phyloP scores from a whole-genome alignment of 2,888 invertebrate species.

The Oxytorus armatus region DNA sequence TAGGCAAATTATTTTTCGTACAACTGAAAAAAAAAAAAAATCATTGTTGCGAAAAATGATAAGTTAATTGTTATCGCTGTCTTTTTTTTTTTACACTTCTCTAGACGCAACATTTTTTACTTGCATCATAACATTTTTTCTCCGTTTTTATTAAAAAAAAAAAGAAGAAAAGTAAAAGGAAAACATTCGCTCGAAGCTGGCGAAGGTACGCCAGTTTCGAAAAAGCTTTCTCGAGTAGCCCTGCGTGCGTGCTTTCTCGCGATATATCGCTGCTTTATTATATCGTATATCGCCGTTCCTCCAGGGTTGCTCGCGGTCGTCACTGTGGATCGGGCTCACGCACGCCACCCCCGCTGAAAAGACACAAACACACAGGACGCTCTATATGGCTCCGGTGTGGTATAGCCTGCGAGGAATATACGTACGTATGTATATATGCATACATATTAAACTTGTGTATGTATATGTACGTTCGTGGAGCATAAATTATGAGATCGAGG shows the following conservation, averaged over 20 bases:
- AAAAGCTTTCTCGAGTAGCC: conserved; percentile 42
- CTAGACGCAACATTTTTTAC: too few species aligned
- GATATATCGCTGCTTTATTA: conserved; percentile 57
- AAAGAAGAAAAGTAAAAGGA: too few species aligned
- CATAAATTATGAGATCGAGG: conserved; percentile 80
- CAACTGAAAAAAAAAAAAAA: too few species aligned
- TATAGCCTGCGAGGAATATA: not conserved
- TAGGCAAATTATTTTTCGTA: too few species aligned
- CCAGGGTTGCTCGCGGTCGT: conserved; percentile 60
- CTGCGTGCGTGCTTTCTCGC: conserved; percentile 59
- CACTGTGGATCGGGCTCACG: conserved; percentile 57
- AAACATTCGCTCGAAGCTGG: not conserved
- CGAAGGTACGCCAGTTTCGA: conserved; percentile 20
- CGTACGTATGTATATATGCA: conserved; percentile 11
- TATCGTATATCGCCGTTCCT: conserved; percentile 48
- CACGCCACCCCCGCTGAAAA: conserved; percentile 47
- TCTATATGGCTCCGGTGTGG: too few species aligned
- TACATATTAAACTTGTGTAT: conserved; percentile 5
- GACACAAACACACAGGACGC: not conserved
- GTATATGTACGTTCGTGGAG: conserved; percentile 39
- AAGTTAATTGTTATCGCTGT: too few species aligned
- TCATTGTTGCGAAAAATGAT: too few species aligned
- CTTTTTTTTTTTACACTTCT: too few species aligned
- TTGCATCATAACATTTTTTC: too few species aligned
- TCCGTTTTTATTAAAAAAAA: too few species aligned